Conservation (phyloP, 2,888 invertebrate species). For the Leptopilina myrica region DNA sequence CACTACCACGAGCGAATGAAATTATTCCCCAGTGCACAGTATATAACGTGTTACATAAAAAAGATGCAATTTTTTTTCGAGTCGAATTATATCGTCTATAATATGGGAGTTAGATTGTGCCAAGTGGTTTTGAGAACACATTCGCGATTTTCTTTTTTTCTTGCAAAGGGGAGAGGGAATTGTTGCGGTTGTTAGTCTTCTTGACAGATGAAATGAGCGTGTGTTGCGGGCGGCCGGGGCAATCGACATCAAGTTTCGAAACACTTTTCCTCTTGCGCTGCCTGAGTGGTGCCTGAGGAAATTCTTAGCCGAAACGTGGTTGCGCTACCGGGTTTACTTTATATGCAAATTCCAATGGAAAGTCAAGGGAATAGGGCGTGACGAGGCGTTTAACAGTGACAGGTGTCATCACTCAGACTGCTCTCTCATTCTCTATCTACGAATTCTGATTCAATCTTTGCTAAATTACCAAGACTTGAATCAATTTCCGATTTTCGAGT, state of each 20-base stretch:
- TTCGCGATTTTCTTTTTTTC: no score
- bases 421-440: not conserved
- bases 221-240: conserved; percentile 56
- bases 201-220: conserved; percentile 72
- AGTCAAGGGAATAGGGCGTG: conserved; percentile 63
- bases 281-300: conserved; percentile 41
- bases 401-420: conserved; percentile 34
- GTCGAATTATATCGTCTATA: conserved; percentile 63
- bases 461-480: no score
- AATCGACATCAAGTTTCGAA: conserved; percentile 62
- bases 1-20: conserved; percentile 63
- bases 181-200: conserved; percentile 70
- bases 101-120: conserved; percentile 60
- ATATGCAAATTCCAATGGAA: conserved; percentile 72
- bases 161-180: conserved; percentile 42
- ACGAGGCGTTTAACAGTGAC: conserved; percentile 63
- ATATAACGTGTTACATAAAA: conserved; percentile 43
- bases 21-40: conserved; percentile 74
- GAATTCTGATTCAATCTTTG: conserved; percentile 7
- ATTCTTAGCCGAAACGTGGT: conserved; percentile 44
- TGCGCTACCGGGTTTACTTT: conserved; percentile 67
- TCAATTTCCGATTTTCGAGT: no score
- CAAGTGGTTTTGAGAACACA: conserved; percentile 48
- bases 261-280: conserved; percentile 45
- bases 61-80: not conserved